Evolutionary conservation across 2,113 vertebrate genomes (phyloP), one percentile per base, ranked within the genome.

Genomic region (Anhinga rufa): DNA sequence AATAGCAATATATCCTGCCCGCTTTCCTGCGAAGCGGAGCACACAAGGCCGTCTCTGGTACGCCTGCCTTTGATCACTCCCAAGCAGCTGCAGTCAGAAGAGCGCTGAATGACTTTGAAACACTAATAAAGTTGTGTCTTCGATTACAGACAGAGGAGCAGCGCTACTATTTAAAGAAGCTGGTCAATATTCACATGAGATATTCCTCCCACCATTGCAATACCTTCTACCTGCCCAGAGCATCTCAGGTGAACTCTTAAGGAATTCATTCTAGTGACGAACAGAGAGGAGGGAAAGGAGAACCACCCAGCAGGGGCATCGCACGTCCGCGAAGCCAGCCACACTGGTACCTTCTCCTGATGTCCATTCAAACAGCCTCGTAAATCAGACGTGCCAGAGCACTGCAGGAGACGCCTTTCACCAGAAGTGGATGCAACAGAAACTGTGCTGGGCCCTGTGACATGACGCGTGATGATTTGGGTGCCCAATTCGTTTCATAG

Each of bases 21-120:
- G 83, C 86, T 79, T 34, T 16, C 51, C 51, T 2, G 81, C 26
- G 4, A 72, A 72, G 86, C 2, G 1, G 36, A 91, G 82, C 82
- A 29, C 80, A 19, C 77, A 15, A 74, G 92, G 92, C 94, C 22
- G 6, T 49, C 90, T 64, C 69, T 86, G 80, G 29, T 18, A 52
- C 1, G 11, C 25, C 91, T 86, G 91, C 84, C 93, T 96, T 92
- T 96, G 91, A 95, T 94, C 91, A 66, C 28, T 88, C 38, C 92
- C 77, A 4, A 74, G 93, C 89, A 96, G 89, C 75, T 78, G 79
- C 85, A 64, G 48, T 4, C 46, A 32, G 66, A 70, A 11, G 74
- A 36, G 34, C 13, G 7, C 54, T 0, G 44, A 65, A 34, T 70
- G 91, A 95, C 95, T 97, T 93, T 95, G 76, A 95, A 86, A 84